Evolutionary conservation across 2,113 vertebrate genomes (phyloP), one percentile per base, ranked within the genome.

Genomic region (Gadus macrocephalus): DNA sequence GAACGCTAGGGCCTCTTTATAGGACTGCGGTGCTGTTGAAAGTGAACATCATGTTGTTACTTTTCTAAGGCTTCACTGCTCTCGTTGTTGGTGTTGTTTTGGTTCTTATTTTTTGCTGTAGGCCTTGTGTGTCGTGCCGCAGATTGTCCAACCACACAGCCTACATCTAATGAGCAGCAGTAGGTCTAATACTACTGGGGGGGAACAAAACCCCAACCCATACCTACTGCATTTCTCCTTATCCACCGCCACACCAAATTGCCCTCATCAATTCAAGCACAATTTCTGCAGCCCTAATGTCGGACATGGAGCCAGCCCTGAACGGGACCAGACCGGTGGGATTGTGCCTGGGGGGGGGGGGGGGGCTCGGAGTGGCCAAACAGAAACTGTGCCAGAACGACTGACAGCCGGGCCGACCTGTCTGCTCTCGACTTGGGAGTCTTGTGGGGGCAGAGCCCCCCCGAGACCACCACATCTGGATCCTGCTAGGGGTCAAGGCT

Each of bases 401-500:
- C 86, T 89, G 89, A 84, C 85, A 90, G 81, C 85, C 85, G 81
- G 86, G 84, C 81, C 86, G 78, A 83, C 83, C 86, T 86, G 87
- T 90, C 86, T 88, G 91, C 89, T 88, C 81, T 87, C 69, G 35
- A 88, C 87, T 86, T 88, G 89, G 91, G 89, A 85, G 89, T 86
- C 89, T 91, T 88, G 82, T 74, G 84, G 72, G 72, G 83, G 80
- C 79, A 73, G 81, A 74, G 87, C 71, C 71, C 84, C 96, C 95
- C 90, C 79, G 94, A 92, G 95, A 95, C 90, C 87, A 59, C 92
- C 94, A 98, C 96, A 98, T 98, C 96, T 98, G 96, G 96, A 97
- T 96, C 94, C 94, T 94, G 96, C 95, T 96, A 95, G 92, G 95
- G 96, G 96, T 98, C 96, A 98, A 95, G 94, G 91, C 94, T 93